These are phyloP conservation scores for Oithona nana DNA, from an alignment of 2,888 invertebrate genomes.

Conservation along the genomic window DNA sequence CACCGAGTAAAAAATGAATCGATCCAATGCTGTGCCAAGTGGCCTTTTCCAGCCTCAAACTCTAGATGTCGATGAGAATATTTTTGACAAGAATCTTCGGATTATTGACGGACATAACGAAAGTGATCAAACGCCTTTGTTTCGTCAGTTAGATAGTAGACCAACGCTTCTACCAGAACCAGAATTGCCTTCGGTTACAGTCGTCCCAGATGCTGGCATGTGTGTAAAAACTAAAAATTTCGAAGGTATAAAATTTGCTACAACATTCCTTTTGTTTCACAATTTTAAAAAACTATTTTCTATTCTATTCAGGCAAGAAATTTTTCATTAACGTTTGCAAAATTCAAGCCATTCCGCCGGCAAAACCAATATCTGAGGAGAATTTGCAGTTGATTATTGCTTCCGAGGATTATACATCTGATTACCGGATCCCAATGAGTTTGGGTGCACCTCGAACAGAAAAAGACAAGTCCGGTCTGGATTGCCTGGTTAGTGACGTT, in stretches of 20 bases:
- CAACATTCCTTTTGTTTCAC: no score
- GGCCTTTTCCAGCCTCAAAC: not conserved
- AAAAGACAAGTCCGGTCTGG: constrained; percentile 7
- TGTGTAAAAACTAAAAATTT: not conserved
- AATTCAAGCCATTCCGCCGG: not conserved
- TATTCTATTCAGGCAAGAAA: no score
- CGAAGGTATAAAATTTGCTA: no score
- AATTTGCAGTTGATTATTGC: not conserved
- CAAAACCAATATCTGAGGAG: constrained; percentile 2
- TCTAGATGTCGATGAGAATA: constrained; percentile 1
- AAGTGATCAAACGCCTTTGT: not conserved
- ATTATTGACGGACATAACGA: not conserved
- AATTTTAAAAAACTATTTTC: no score
- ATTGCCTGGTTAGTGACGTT: not conserved
- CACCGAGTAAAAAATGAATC: no score
- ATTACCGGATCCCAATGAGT: constrained; percentile 1
- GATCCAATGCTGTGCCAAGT: not conserved
- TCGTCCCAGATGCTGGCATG: constrained; percentile 1
- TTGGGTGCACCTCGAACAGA: constrained; percentile 3
- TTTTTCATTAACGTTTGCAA: constrained; percentile 3
- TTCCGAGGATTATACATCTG: not conserved
- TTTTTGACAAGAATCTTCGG: not conserved
- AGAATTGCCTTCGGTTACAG: not conserved
- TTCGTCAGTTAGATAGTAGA: not conserved
- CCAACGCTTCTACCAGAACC: not conserved